Conservation (phyloP, 2,797 vertebrate genomes). For the Saxicola maurus region DNA sequence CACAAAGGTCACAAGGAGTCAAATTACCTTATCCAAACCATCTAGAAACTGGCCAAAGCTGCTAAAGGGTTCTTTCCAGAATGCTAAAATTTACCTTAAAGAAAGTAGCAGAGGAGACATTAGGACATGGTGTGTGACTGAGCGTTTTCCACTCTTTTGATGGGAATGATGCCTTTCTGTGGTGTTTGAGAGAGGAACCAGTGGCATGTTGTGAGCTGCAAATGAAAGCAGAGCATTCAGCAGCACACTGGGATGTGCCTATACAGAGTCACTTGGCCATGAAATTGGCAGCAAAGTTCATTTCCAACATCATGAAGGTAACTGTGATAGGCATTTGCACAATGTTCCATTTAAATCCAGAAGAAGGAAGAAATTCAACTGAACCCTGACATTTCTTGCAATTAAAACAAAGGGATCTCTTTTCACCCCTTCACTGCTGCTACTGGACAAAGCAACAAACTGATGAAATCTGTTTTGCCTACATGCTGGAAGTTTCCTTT, state of each 20-base stretch:
- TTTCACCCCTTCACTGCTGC: background rate
- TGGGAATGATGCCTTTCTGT: background rate
- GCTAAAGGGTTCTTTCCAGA: background rate
- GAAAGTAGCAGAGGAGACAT: background rate
- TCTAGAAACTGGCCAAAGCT: background rate
- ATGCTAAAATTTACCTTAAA: background rate
- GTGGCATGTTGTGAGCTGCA: background rate
- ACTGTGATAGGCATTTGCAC: background rate
- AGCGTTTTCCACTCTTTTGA: background rate
- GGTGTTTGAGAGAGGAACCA: background rate
- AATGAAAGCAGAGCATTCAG: background rate
- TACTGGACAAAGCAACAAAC: background rate
- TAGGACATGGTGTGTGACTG: background rate
- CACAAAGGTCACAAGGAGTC: background rate
- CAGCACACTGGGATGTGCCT: accelerated
- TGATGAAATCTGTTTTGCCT: background rate
- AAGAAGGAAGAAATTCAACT: background rate
- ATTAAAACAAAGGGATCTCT: background rate
- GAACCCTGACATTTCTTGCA: background rate
- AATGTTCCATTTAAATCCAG: background rate
- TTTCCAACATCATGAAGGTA: background rate
- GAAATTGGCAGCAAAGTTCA: background rate
- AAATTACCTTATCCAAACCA: background rate
- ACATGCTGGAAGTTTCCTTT: background rate
- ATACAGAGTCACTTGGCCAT: background rate